Evolutionary conservation across 2,797 vertebrate species (phyloP), one percentile per base, ranked within the genome.

Genomic region (Centropyge bicolor): DNA sequence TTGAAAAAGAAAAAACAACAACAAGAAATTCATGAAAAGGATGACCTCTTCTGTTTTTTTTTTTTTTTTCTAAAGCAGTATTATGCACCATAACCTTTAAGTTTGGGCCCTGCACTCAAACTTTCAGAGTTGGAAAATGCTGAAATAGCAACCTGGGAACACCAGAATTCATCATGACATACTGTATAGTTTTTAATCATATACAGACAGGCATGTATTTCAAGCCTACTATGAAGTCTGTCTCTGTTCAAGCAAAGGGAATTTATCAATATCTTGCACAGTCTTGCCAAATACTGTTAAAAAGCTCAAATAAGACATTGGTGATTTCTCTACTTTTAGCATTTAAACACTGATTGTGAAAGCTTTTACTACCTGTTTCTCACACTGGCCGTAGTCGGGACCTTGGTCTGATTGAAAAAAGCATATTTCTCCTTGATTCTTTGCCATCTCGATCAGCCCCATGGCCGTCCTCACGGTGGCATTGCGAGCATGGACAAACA

Each of bases 401-500:
- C 97, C 95, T 85, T 97, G 97, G 8, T 95, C 92, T 24, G 97
- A 90, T 49, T 97, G 95, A 87, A 99, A 99, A 90, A 95, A 96
- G 57, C 89, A 94, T 6, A 93, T 94, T 55, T 99, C 98, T 41
- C 97, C 97, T 19, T 80, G 95, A 88, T 98, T 99, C 93, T 99
- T 99, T 4, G 98, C 97, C 95, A 96, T 97, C 91, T 99, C 98
- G 60, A 97, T 97, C 83, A 99, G 95, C 73, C 90, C 94, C 97
- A 98, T 97, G 64, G 96, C 96, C 8, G 98, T 99, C 85, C 96
- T 95, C 74, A 99, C 97, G 0, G 98, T 99, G 64, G 98, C 96
- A 76, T 99, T 99, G 74, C 98, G 97, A 79, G 98, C 98, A 70
- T 99, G 98, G 71, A 99, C 98, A 84, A 99, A 99, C 80, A 99